phyloP scores from a whole-genome alignment of 2,888 invertebrate species.

The Nasonovia ribisnigri region DNA sequence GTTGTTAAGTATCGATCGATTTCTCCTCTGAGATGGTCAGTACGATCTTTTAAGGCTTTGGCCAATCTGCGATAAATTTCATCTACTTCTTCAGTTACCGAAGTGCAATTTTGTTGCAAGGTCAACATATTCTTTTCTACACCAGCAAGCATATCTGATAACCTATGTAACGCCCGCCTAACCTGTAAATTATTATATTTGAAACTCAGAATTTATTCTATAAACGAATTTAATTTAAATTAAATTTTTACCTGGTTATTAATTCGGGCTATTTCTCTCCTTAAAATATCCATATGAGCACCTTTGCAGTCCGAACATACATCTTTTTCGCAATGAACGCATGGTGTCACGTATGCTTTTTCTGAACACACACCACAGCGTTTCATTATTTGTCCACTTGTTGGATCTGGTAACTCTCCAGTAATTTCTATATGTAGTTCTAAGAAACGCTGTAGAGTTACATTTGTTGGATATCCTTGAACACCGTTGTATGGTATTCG shows the following conservation, averaged over 20 bases:
- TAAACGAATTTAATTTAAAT: neutral
- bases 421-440: slow-evolving; percentile 94
- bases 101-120: slow-evolving; percentile 89
- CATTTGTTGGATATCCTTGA: slow-evolving; percentile 95
- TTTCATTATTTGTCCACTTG: slow-evolving; percentile 88
- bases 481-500: slow-evolving; percentile 95
- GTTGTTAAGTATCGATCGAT: slow-evolving; percentile 91
- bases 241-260: slow-evolving; percentile 79
- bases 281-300: slow-evolving; percentile 94
- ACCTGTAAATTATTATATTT: slow-evolving; percentile 71
- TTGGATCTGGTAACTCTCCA: slow-evolving; percentile 90
- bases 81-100: slow-evolving; percentile 93
- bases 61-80: slow-evolving; percentile 89
- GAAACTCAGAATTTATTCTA: neutral
- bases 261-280: slow-evolving; percentile 90
- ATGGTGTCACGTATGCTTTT: slow-evolving; percentile 88
- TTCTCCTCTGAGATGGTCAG: slow-evolving; percentile 88
- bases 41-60: slow-evolving; percentile 91
- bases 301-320: slow-evolving; percentile 97
- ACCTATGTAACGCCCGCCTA: slow-evolving; percentile 86
- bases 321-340: slow-evolving; percentile 97
- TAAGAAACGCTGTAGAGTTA: slow-evolving; percentile 93
- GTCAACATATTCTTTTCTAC: slow-evolving; percentile 91
- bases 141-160: slow-evolving; percentile 86
- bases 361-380: slow-evolving; percentile 93